phyloP scores from a whole-genome alignment of 2,888 invertebrate genomes.

The Brenthis hecate region DNA sequence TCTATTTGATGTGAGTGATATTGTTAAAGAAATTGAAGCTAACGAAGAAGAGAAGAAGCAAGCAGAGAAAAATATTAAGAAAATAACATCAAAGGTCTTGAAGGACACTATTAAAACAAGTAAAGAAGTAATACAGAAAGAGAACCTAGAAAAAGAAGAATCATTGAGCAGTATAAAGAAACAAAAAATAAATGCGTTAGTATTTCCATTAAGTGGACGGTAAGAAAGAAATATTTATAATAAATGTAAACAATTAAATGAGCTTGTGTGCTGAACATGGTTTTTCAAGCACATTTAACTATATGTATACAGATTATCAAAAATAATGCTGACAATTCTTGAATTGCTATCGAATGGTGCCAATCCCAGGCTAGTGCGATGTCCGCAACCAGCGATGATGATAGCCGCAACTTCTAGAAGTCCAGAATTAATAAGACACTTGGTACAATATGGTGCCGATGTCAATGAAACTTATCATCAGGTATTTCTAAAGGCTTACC shows the following conservation, averaged over 20 bases:
- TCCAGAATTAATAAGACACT: slow-evolving; percentile 53
- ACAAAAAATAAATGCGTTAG: slow-evolving; percentile 53
- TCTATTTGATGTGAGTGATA: slow-evolving; percentile 60
- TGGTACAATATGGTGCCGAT: slow-evolving; percentile 60
- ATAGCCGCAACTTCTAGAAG: slow-evolving; percentile 54
- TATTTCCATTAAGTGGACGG: slow-evolving; percentile 5
- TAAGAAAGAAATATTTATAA: too few relatives aligned
- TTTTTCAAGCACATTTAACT: slow-evolving; percentile 1
- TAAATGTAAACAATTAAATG: too few relatives aligned
- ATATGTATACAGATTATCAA: slow-evolving; percentile 59
- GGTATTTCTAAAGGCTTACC: slow-evolving; percentile 42
- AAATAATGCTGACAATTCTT: slow-evolving; percentile 54
- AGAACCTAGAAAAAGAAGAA: slow-evolving; percentile 47
- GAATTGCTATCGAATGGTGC: slow-evolving; percentile 63
- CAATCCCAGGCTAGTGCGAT: slow-evolving; percentile 56
- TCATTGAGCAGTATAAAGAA: slow-evolving; percentile 49
- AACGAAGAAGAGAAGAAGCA: slow-evolving; percentile 56
- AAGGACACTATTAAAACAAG: slow-evolving; percentile 55
- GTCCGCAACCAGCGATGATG: slow-evolving; percentile 64
- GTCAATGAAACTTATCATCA: slow-evolving; percentile 60
- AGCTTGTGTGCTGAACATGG: background rate
- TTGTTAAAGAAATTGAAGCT: slow-evolving; percentile 51
- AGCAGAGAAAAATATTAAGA: slow-evolving; percentile 52
- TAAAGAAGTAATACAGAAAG: slow-evolving; percentile 51
- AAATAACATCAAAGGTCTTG: slow-evolving; percentile 45